Evolutionary conservation across 1,140 invertebrate genomes (phyloP).

Genomic region (Idris sp.): DNA sequence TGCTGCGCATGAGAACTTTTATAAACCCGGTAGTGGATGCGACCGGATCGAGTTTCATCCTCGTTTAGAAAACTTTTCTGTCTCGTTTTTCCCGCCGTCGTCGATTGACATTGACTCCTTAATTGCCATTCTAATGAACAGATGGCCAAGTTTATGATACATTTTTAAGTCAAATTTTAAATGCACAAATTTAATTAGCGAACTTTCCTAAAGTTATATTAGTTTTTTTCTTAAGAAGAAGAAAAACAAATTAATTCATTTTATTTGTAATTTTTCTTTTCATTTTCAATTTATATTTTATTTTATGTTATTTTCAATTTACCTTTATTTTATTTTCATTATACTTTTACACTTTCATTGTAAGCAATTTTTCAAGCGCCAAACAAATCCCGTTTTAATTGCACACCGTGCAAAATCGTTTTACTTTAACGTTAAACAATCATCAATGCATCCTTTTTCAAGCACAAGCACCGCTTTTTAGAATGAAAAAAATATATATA

Average conservation of each 20-base stretch:
- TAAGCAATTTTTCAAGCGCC: slow-evolving; percentile 35
- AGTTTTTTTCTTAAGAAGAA: too few relatives aligned
- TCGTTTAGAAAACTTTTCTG: slow-evolving; percentile 30
- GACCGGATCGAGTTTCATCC: slow-evolving; percentile 32
- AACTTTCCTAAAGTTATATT: too few relatives aligned
- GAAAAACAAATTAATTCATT: too few relatives aligned
- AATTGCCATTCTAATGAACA: slow-evolving; percentile 36
- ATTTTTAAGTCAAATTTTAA: too few relatives aligned
- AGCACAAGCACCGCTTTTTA: too few relatives aligned
- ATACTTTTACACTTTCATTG: slow-evolving; percentile 10
- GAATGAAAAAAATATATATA: too few relatives aligned
- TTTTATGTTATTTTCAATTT: too few relatives aligned
- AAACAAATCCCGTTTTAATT: slow-evolving; percentile 49
- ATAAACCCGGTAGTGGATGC: slow-evolving; percentile 41
- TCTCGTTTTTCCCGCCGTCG: slow-evolving; percentile 4
- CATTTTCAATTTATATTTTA: too few relatives aligned
- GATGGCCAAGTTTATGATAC: too few relatives aligned
- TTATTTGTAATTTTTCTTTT: too few relatives aligned
- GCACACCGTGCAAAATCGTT: slow-evolving; percentile 26
- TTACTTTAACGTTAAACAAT: slow-evolving; percentile 16
- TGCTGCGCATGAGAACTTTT: slow-evolving; percentile 64
- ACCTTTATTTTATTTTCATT: slow-evolving; percentile 31
- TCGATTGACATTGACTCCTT: slow-evolving; percentile 33
- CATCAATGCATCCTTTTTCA: too few relatives aligned
- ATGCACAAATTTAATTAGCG: too few relatives aligned